phyloP scores from a whole-genome alignment of 1,140 invertebrate genomes.

The Aphis craccivora region DNA sequence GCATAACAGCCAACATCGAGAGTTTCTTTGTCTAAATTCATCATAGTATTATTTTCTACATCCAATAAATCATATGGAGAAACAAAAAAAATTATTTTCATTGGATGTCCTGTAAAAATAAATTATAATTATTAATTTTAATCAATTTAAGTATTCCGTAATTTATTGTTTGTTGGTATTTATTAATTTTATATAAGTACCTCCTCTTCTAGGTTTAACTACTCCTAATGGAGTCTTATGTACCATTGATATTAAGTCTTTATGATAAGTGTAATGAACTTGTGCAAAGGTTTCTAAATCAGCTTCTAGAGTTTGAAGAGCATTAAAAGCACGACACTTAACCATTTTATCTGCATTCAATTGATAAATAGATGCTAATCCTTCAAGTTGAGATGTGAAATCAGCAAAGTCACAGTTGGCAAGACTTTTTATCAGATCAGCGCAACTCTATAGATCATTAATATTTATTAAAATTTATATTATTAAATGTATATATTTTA shows the following conservation, averaged over 20 bases:
- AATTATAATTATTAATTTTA: not conserved
- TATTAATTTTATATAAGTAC: conserved; percentile 62
- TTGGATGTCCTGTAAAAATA: conserved; percentile 76
- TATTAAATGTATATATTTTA: not conserved
- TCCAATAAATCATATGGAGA: conserved; percentile 92
- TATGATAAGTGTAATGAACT: conserved; percentile 76
- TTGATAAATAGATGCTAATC: conserved; percentile 90
- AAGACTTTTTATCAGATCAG: conserved; percentile 83
- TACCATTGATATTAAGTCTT: conserved; percentile 85
- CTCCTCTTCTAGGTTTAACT: conserved; percentile 78
- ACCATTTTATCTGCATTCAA: conserved; percentile 93
- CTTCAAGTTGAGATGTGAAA: conserved; percentile 90
- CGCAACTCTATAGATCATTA: conserved; percentile 75
- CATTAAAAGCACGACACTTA: conserved; percentile 91
- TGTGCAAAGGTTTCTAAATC: conserved; percentile 88
- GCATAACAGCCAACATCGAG: conserved; percentile 83
- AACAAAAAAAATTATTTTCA: conserved; percentile 94
- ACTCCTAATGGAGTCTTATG: conserved; percentile 89
- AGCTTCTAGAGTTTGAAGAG: conserved; percentile 88
- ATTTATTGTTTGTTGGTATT: not conserved
- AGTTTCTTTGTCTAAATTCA: conserved; percentile 78
- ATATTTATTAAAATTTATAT: not conserved
- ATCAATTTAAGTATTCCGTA: not conserved
- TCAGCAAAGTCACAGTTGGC: conserved; percentile 87
- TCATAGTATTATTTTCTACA: conserved; percentile 74